Base-by-base conservation (phyloP, 2,888 invertebrate genomes). In the Epirrhoe tristata region DNA sequence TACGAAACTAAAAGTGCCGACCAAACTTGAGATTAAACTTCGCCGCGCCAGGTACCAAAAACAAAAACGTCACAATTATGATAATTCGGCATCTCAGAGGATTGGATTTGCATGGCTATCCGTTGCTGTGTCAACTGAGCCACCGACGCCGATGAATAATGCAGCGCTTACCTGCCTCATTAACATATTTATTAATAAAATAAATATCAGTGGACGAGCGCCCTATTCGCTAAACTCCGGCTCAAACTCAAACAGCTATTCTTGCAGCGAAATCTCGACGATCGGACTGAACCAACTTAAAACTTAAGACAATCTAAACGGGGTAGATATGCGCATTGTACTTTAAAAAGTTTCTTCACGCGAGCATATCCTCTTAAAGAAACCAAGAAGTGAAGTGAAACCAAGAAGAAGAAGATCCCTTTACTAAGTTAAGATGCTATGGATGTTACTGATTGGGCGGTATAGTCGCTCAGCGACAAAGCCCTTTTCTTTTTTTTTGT, bases 171-270 rank as follows among this genome's bases (percentile, higher is more conserved):
- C 91, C 92, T 91, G 81, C 73, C 75, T 77, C 80, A 93, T 93
- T 93, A 92, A 91, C 93, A 93, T 93, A 93, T 93, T 93, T 93
- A 93, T 93, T 93, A 93, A 93, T 93, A 93, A 92, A 90, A 93
- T 93, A 93, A 91, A 92, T 92, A 90, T 82, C 82, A 86, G 87
- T 86, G 89, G 91, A 89, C 90, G 89, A 6, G 75, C 77, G 34
- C 48, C 62, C 50, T 48, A 52, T 52, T 56, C 56, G 24, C 53
- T 58, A 57, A 58, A 51, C 52, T 55, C 39, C 34, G 39, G 36
- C 36, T 52, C 24, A 10, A 31, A 52, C 31, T 52, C 12, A 10
- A 31, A 24, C 39, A 43, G 39, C 39, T 12, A 12, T 12, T 43
- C 39, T 43, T 43, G 39, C 7, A 34, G 34, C 6, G 34, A 34